Base-by-base conservation (phyloP, 2,797 vertebrate genomes). In the Coracias cyanogaster region DNA sequence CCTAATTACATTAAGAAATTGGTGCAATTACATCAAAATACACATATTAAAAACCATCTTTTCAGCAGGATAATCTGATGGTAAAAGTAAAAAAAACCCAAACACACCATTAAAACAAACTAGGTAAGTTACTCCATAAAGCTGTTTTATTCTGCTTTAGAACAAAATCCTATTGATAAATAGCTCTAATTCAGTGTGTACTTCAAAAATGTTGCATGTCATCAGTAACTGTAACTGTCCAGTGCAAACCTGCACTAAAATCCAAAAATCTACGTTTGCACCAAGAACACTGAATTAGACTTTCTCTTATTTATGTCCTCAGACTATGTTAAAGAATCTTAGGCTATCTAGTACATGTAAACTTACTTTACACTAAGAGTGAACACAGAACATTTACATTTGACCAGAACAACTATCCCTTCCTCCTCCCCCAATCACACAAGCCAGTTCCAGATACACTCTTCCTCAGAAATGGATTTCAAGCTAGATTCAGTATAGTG, bases 1-100 rank as follows among this genome's bases (percentile, higher is more conserved):
- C 99, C 99, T 99, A 96, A 70, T 96, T 70, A 65, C 19, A 90
- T 85, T 18, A 91, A 93, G 33, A 70, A 95, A 93, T 49, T 2
- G 37, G 57, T 55, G 28, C 29, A 86, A 79, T 78, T 89, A 91
- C 54, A 84, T 8, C 14, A 24, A 33, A 57, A 57, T 57, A 89
- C 31, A 86, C 72, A 82, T 57, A 67, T 31, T 58, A 86, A 69
- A 89, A 71, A 1, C 1, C 6, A 57, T 8, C 10, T 70, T 89
- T 64, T 82, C 41, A 82, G 25, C 24, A 82, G 15, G 5, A 82
- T 18, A 65, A 79, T 18, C 3, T 19, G 74, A 41, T 5, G 8
- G 15, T 12, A 41, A 10, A 79, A 46, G 20, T 35, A 11, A 62
- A 69, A 41, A 18, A 66, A 7, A 10, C 43, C 8, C 7, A 26